phyloP scores from a whole-genome alignment of 2,113 vertebrate species.

The Alligator mississippiensis region DNA sequence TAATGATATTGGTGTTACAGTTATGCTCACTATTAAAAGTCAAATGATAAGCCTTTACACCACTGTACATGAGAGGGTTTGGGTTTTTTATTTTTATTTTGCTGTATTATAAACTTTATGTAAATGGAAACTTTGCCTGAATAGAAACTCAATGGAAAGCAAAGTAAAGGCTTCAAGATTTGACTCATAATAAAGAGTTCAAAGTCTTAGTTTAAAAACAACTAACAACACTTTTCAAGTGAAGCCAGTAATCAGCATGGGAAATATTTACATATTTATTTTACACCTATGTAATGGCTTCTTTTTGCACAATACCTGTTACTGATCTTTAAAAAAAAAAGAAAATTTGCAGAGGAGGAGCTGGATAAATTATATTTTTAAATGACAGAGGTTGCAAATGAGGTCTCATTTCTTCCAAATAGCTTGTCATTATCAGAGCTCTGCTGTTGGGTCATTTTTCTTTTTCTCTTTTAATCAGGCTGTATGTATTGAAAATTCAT shows the following conservation, averaged over 20 bases:
- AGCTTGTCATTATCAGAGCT: background rate
- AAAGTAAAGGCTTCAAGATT: background rate
- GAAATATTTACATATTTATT: background rate
- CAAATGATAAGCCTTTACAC: background rate
- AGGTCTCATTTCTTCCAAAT: background rate
- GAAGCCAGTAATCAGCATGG: background rate
- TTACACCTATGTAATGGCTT: background rate
- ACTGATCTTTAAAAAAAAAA: background rate
- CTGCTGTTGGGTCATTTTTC: background rate
- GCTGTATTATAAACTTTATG: background rate
- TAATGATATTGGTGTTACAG: background rate
- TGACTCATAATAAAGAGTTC: background rate
- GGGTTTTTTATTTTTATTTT: background rate
- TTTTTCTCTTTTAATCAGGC: conserved; percentile 79
- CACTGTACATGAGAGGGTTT: background rate
- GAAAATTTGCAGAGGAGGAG: background rate
- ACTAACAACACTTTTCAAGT: background rate
- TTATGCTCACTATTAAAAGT: background rate
- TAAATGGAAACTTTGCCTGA: accelerated
- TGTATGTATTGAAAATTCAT: conserved; percentile 95
- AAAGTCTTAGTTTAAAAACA: background rate
- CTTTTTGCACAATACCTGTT: background rate
- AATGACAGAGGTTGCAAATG: background rate
- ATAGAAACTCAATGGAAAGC: background rate
- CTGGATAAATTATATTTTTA: background rate